Conservation (phyloP, 1,140 invertebrate genomes). For the Formica exsecta region DNA sequence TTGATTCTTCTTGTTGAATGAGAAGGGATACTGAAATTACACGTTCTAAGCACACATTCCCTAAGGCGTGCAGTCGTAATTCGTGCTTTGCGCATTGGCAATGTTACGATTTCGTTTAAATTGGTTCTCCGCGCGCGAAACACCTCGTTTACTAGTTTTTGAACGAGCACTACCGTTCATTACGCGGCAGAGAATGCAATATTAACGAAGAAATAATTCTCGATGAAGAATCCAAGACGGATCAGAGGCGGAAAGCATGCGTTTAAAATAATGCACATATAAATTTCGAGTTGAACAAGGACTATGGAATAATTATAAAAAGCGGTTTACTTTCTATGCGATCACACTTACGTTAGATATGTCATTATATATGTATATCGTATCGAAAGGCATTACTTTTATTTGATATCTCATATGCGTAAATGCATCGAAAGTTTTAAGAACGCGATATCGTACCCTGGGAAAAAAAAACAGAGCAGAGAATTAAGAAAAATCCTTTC, state of each 20-base stretch:
- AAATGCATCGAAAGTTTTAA: neutral
- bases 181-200: slow-evolving; percentile 19
- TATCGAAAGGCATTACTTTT: neutral
- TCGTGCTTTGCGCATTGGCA: slow-evolving; percentile 41
- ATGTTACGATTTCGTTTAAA: slow-evolving; percentile 50
- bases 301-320: neutral
- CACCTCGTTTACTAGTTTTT: slow-evolving; percentile 41
- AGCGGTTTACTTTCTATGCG: neutral
- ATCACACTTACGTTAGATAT: neutral
- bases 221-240: neutral
- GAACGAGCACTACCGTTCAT: slow-evolving; percentile 38
- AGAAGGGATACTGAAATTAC: too few species aligned
- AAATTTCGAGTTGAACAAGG: slow-evolving; percentile 20
- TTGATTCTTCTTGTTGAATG: neutral
- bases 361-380: neutral
- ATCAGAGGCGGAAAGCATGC: neutral
- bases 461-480: neutral
- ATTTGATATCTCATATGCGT: neutral
- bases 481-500: slow-evolving; percentile 46
- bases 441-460: neutral
- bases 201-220: slow-evolving; percentile 32
- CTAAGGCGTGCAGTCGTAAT: slow-evolving; percentile 45
- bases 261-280: slow-evolving; percentile 21
- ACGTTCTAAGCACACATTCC: slow-evolving; percentile 37
- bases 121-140: slow-evolving; percentile 25